Conservation (phyloP, 2,888 invertebrate species). For the Machimus rusticus region DNA sequence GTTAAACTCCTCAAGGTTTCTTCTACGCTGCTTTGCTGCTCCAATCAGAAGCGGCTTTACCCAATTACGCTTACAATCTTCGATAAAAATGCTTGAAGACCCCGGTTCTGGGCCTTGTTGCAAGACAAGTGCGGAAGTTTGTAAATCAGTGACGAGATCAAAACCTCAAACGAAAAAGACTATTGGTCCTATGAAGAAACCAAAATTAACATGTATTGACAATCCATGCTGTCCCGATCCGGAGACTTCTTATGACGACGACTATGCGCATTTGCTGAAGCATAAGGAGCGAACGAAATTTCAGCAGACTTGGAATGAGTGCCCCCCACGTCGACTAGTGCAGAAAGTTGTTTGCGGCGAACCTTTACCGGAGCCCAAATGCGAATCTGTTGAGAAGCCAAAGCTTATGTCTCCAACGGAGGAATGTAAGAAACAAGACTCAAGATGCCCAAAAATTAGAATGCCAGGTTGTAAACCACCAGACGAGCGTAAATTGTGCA, state of each 20-base stretch:
- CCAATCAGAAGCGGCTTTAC: neutral
- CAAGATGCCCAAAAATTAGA: neutral
- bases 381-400: neutral
- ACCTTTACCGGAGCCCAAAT: neutral
- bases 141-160: neutral
- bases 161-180: neutral
- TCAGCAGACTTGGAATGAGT: neutral
- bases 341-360: neutral
- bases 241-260: neutral
- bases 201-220: neutral
- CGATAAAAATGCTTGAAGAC: neutral
- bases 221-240: conserved; percentile 10
- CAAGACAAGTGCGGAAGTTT: neutral
- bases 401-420: neutral
- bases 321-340: neutral
- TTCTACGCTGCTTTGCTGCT: too few relatives aligned
- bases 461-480: neutral
- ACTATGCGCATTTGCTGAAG: neutral
- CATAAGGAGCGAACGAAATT: neutral
- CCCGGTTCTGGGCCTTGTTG: neutral
- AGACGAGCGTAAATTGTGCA: neutral
- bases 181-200: neutral
- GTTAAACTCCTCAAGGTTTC: too few relatives aligned
- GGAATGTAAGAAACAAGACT: neutral
- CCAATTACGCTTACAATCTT: neutral